These are phyloP conservation scores for Sarcophaga bullata DNA, from an alignment of 1,140 invertebrate genomes.

Conservation along the genomic window DNA sequence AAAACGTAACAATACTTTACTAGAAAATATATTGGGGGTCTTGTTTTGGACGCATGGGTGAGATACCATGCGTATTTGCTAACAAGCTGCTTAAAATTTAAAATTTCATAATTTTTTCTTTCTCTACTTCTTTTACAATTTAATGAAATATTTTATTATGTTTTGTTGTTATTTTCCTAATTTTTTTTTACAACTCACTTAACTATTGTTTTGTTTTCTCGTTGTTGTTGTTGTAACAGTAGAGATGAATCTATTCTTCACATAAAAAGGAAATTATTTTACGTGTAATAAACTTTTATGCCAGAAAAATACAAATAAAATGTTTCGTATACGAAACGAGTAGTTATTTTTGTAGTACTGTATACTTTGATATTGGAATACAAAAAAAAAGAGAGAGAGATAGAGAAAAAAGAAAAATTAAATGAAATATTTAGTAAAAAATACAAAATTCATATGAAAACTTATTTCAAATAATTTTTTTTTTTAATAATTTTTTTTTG, in stretches of 20 bases:
- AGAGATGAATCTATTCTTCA: slow-evolving; percentile 18
- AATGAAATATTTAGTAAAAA: slow-evolving; percentile 7
- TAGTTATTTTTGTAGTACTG: neutral
- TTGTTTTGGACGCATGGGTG: too few species aligned
- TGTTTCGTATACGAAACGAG: neutral
- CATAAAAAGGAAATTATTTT: slow-evolving; percentile 35
- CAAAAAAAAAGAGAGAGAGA: neutral
- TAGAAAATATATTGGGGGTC: too few species aligned
- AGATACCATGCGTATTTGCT: too few species aligned
- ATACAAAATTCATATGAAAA: slow-evolving; percentile 11
- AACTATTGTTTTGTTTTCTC: neutral
- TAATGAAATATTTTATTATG: too few species aligned
- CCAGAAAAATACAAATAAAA: slow-evolving; percentile 22
- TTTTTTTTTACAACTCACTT: slow-evolving; percentile 31
- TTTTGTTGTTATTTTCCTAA: too few species aligned
- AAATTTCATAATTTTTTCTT: too few species aligned
- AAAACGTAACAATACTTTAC: too few species aligned
- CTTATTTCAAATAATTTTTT: neutral
- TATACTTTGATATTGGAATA: neutral
- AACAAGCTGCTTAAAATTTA: too few species aligned
- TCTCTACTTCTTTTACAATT: too few species aligned
- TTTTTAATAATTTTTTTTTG: neutral
- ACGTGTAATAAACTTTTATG: slow-evolving; percentile 31
- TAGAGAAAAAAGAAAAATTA: slow-evolving; percentile 6
- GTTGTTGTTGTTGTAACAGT: neutral